Evolutionary conservation across 2,888 invertebrate genomes (phyloP).

Genomic region (Drosophila picticornis): DNA sequence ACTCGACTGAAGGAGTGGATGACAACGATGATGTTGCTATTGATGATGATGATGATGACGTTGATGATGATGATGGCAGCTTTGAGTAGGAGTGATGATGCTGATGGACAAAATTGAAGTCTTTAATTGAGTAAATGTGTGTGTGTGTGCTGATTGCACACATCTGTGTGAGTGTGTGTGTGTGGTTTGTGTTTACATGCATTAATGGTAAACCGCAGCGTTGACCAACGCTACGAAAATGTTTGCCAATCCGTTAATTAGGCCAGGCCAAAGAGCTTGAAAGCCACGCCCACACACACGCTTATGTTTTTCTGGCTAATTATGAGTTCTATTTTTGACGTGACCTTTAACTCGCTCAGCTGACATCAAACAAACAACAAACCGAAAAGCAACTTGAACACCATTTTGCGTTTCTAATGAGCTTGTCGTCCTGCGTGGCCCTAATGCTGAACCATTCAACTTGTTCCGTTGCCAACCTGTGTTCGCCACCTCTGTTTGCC

Average conservation of each 20-base stretch:
- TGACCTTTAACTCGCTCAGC: conserved; percentile 18
- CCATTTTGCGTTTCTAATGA: conserved; percentile 65
- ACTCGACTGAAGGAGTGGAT: conserved; percentile 29
- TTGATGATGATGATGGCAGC: conserved; percentile 7
- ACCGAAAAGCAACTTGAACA: conserved; percentile 32
- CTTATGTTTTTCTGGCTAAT: not conserved
- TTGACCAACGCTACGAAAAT: conserved; percentile 48
- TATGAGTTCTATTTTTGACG: conserved; percentile 18
- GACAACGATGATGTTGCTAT: conserved; percentile 2
- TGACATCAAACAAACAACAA: conserved; percentile 11
- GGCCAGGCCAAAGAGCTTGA: conserved; percentile 40
- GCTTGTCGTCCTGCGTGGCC: conserved; percentile 32
- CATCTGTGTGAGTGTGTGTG: conserved; percentile 3
- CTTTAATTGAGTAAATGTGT: conserved; percentile 31
- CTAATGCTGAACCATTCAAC: not conserved
- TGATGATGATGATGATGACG: not conserved
- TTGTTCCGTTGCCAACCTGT: not conserved
- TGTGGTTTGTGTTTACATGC: conserved; percentile 46
- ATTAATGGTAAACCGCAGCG: conserved; percentile 54
- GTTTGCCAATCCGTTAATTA: conserved; percentile 72
- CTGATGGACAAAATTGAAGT: conserved; percentile 39
- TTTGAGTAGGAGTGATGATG: conserved; percentile 6
- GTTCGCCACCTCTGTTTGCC: conserved; percentile 4
- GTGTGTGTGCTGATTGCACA: conserved; percentile 13
- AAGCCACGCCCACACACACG: conserved; percentile 18